Evolutionary conservation across 2,888 invertebrate genomes (phyloP).

Genomic region (Leucophenga maculata): DNA sequence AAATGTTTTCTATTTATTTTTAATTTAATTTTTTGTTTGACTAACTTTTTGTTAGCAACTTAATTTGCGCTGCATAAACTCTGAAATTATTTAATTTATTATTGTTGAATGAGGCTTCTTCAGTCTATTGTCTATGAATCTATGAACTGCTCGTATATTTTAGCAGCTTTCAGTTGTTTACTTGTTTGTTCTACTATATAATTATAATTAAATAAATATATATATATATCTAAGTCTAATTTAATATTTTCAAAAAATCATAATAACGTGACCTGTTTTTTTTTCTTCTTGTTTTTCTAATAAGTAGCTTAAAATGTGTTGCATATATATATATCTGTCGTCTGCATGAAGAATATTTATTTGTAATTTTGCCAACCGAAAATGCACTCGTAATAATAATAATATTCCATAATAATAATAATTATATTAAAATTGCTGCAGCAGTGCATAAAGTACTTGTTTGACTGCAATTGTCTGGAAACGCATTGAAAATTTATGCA

Average conservation of each 20-base stretch:
- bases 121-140: no score
- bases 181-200: constrained; percentile 40
- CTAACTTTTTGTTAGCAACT: not conserved
- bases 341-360: constrained; percentile 2
- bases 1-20: not conserved
- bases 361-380: constrained; percentile 31
- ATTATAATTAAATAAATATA: no score
- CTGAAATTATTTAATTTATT: constrained; percentile 4
- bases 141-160: constrained; percentile 25
- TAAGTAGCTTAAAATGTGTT: not conserved
- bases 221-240: no score
- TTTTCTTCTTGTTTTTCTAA: not conserved
- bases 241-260: no score
- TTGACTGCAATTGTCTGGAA: constrained; percentile 3
- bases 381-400: no score
- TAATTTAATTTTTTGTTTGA: not conserved
- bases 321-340: not conserved
- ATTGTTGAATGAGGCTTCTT: no score
- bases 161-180: constrained; percentile 54
- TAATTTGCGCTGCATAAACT: constrained; percentile 1
- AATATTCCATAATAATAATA: not conserved
- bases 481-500: constrained; percentile 6
- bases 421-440: not conserved
- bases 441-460: not conserved
- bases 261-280: constrained; percentile 12